Conservation (phyloP, 2,113 vertebrate species). For the Brachyistius frenatus region DNA sequence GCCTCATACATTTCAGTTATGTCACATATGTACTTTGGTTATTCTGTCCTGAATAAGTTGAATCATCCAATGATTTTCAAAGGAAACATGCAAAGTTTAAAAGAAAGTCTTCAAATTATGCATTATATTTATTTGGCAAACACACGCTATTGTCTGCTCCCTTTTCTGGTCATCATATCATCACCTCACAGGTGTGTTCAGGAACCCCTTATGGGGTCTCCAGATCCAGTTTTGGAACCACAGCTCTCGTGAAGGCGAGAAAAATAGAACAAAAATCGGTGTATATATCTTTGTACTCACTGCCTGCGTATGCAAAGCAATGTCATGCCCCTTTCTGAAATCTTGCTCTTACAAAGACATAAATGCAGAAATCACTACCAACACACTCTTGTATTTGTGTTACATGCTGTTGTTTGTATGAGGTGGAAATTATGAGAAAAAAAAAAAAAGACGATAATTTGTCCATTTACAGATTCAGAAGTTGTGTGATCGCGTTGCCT, state of each 20-base stretch:
- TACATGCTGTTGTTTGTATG: neutral
- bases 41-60: too few species aligned
- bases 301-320: neutral
- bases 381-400: neutral
- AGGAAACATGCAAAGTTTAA: too few species aligned
- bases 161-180: too few species aligned
- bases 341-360: neutral
- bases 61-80: neutral
- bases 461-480: constrained; percentile 91
- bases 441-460: neutral
- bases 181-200: too few species aligned
- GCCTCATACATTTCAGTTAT: neutral
- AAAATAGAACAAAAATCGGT: neutral
- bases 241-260: too few species aligned
- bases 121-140: too few species aligned
- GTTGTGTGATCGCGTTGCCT: constrained; percentile 95
- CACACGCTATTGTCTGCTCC: too few species aligned
- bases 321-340: neutral
- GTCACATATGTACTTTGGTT: neutral
- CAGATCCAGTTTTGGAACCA: too few species aligned
- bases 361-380: neutral
- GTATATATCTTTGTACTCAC: neutral
- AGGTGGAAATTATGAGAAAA: neutral
- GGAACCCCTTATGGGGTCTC: too few species aligned
- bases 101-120: too few species aligned